Evolutionary conservation across 2,797 vertebrate genomes (phyloP), one percentile per base, ranked within the genome.

Genomic region (Telmatherina bonti): DNA sequence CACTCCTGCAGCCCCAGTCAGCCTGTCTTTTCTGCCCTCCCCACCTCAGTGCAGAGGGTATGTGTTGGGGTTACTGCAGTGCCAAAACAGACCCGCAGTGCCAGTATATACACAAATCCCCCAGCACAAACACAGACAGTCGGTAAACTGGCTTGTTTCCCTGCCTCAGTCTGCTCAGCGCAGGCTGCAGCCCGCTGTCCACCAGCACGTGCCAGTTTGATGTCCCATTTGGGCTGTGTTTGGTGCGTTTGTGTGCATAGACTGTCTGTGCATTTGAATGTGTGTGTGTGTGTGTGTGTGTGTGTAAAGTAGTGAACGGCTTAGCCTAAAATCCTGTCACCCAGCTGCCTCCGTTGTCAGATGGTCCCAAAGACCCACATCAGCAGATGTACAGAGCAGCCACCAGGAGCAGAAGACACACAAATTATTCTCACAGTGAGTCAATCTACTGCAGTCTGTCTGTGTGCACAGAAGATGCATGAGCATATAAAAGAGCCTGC

Each of bases 311-410:
- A 69, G 71, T 51, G 18, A 74, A 83, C 69, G 81, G 86, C 89
- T 92, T 88, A 90, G 85, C 80, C 79, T 83, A 83, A 89, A 89
- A 89, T 86, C 89, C 90, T 70, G 84, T 81, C 79, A 82, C 80
- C 90, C 90, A 90, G 92, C 90, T 92, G 91, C 88, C 68, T 85
- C 60, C 51, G 73, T 85, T 56, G 86, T 92, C 88, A 88, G 89
- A 89, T 88, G 85, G 83, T 89, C 82, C 82, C 74, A 84, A 77
- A 91, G 84, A 91, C 86, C 78, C 79, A 82, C 84, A 85, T 89
- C 79, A 83, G 91, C 90, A 92, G 89, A 92, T 92, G 86, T 66
- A 88, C 82, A 53, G 73, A 85, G 79, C 75, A 62, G 69, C 62
- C 33, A 77, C 62, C 36, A 35, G 12, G 53, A 76, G 78, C 82